These are phyloP conservation scores for Brotula barbata DNA, from an alignment of 2,797 vertebrate species.

Conservation along the genomic window DNA sequence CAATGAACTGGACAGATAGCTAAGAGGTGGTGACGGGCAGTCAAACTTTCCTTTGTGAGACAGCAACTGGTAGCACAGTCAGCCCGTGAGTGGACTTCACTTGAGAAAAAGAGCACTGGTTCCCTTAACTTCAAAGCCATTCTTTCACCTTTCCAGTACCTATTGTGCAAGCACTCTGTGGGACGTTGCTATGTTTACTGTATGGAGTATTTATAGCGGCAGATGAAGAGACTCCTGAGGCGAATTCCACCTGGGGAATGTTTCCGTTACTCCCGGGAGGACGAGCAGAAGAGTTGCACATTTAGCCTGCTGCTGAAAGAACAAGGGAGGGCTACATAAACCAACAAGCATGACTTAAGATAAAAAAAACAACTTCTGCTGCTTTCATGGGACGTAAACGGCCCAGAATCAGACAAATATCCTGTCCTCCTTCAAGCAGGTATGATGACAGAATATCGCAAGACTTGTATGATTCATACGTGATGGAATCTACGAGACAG, in stretches of 20 bases:
- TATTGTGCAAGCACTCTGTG: slow-evolving; percentile 47
- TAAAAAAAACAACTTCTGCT: slow-evolving; percentile 35
- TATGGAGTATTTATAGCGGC: slow-evolving; percentile 70
- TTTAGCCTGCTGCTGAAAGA: slow-evolving; percentile 34
- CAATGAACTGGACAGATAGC: slow-evolving; percentile 17
- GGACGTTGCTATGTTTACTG: slow-evolving; percentile 63
- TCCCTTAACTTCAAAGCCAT: slow-evolving; percentile 36
- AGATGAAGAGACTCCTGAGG: slow-evolving; percentile 62
- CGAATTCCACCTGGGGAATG: slow-evolving; percentile 61
- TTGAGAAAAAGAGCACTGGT: no score
- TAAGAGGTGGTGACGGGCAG: slow-evolving; percentile 46
- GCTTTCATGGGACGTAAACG: slow-evolving; percentile 45
- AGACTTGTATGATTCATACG: neutral
- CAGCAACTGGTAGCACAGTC: no score
- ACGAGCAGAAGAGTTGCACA: slow-evolving; percentile 47
- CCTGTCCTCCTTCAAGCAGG: slow-evolving; percentile 57
- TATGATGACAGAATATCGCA: slow-evolving; percentile 25
- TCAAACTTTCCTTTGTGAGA: slow-evolving; percentile 29
- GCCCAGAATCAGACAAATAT: slow-evolving; percentile 41
- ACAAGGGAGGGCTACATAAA: slow-evolving; percentile 57
- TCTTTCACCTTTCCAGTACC: slow-evolving; percentile 30
- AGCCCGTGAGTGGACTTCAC: no score
- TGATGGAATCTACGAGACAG: neutral
- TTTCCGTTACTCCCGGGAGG: slow-evolving; percentile 62
- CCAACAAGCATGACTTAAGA: slow-evolving; percentile 33